These are phyloP conservation scores for Xestia rhomboidea DNA, from an alignment of 2,888 invertebrate species.

Conservation along the genomic window DNA sequence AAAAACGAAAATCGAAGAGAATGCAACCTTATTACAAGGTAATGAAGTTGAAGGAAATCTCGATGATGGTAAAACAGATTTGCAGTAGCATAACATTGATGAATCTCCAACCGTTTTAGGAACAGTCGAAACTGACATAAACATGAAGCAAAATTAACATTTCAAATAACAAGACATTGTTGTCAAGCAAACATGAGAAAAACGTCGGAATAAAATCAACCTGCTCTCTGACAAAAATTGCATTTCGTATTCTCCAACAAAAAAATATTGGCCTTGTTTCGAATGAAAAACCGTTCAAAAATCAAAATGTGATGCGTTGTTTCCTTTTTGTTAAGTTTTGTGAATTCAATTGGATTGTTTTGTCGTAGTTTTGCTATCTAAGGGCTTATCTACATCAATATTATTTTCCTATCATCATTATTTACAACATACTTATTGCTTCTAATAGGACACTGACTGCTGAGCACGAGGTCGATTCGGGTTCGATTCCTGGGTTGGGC, in stretches of 20 bases:
- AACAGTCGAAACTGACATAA: conserved; percentile 84
- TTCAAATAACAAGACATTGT: conserved; percentile 86
- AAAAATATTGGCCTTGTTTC: conserved; percentile 69
- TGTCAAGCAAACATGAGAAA: conserved; percentile 80
- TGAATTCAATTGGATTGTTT: conserved; percentile 33
- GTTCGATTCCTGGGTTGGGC: no score
- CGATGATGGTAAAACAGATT: conserved; percentile 51
- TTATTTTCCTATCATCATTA: background rate
- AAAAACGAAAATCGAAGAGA: conserved; percentile 36
- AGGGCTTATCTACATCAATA: background rate
- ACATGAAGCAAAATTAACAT: conserved; percentile 86
- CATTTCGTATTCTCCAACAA: conserved; percentile 76
- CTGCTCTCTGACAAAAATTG: conserved; percentile 77
- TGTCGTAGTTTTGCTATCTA: conserved; percentile 3
- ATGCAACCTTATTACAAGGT: conserved; percentile 12
- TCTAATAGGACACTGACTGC: no score
- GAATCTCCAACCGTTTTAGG: conserved; percentile 85
- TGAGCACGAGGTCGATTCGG: no score
- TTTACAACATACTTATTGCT: no score
- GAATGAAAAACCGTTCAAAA: conserved; percentile 66
- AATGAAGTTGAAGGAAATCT: conserved; percentile 2
- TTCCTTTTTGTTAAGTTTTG: conserved; percentile 52
- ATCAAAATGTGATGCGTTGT: conserved; percentile 56
- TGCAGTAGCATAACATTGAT: conserved; percentile 82
- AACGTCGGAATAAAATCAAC: conserved; percentile 76